These are phyloP conservation scores for Cynodonichthys magdalenae DNA, from an alignment of 2,797 vertebrate genomes.

Conservation along the genomic window DNA sequence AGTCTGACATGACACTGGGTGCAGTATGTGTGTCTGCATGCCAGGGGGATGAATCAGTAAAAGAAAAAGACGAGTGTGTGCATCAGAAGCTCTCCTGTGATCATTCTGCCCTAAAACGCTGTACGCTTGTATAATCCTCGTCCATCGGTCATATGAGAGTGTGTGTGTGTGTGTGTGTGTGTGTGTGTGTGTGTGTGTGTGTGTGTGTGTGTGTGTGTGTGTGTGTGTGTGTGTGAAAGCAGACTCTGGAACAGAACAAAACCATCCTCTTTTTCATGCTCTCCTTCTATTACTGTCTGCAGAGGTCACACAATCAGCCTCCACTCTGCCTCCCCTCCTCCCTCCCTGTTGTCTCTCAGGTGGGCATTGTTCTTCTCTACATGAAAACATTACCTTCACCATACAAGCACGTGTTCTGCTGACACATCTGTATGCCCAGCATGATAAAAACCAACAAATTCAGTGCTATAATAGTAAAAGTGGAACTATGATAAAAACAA, in stretches of 20 bases:
- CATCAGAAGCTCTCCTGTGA: constrained; percentile 23
- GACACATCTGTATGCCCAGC: constrained; percentile 15
- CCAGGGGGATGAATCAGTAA: constrained; percentile 9
- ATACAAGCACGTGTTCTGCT: constrained; percentile 30
- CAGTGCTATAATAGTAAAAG: constrained; percentile 15
- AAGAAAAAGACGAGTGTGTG: constrained; percentile 7
- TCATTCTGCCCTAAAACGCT: constrained; percentile 21
- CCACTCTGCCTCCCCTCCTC: constrained; percentile 31
- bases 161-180: constrained; percentile 27
- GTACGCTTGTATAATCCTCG: constrained; percentile 39
- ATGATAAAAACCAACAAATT: constrained; percentile 41
- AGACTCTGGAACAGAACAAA: constrained; percentile 38
- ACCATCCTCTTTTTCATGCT: constrained; percentile 37
- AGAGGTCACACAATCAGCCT: constrained; percentile 47
- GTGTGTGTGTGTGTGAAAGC: constrained; percentile 25
- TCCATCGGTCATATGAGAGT: constrained; percentile 43
- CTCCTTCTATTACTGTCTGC: constrained; percentile 58
- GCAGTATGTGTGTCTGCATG: not conserved
- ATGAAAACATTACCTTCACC: constrained; percentile 48
- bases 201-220: constrained; percentile 25
- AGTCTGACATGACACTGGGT: not conserved
- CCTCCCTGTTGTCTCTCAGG: constrained; percentile 14
- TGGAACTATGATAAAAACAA: not conserved
- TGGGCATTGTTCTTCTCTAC: constrained; percentile 44
- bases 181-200: constrained; percentile 24